Conservation (phyloP, 2,888 invertebrate genomes). For the Polymixis flavicincta region DNA sequence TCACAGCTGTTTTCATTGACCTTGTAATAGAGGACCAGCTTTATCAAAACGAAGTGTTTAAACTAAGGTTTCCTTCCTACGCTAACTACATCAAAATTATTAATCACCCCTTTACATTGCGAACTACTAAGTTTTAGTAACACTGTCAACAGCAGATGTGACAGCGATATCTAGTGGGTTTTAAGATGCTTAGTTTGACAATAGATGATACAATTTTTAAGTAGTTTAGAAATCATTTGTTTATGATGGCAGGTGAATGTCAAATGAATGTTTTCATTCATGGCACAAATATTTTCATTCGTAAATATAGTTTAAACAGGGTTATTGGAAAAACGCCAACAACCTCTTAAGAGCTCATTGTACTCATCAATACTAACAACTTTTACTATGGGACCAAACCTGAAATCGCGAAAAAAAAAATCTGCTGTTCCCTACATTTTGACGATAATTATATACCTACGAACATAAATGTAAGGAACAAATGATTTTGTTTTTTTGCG, state of each 20-base stretch:
- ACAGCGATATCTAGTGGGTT: conserved; percentile 29
- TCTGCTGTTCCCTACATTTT: no score
- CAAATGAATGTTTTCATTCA: background rate
- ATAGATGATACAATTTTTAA: background rate
- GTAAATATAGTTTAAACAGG: no score
- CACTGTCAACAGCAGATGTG: conserved; percentile 47
- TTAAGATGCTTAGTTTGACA: conserved; percentile 24
- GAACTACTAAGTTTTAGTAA: conserved; percentile 47
- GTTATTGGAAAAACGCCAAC: no score
- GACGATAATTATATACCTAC: no score
- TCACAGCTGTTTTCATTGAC: conserved; percentile 8
- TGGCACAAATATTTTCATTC: no score
- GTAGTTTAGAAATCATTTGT: background rate
- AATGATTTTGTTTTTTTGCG: no score
- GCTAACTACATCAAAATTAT: conserved; percentile 31
- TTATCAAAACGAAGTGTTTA: conserved; percentile 6
- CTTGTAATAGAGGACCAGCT: background rate
- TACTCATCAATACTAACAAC: no score
- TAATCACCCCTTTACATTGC: conserved; percentile 36
- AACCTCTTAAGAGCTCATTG: no score
- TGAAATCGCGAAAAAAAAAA: no score
- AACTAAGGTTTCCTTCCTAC: background rate
- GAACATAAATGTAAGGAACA: no score
- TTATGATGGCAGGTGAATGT: background rate
- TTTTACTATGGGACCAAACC: no score